These are phyloP conservation scores for Phodopus roborovskii DNA, from an alignment of 2,113 vertebrate genomes.

Conservation along the genomic window DNA sequence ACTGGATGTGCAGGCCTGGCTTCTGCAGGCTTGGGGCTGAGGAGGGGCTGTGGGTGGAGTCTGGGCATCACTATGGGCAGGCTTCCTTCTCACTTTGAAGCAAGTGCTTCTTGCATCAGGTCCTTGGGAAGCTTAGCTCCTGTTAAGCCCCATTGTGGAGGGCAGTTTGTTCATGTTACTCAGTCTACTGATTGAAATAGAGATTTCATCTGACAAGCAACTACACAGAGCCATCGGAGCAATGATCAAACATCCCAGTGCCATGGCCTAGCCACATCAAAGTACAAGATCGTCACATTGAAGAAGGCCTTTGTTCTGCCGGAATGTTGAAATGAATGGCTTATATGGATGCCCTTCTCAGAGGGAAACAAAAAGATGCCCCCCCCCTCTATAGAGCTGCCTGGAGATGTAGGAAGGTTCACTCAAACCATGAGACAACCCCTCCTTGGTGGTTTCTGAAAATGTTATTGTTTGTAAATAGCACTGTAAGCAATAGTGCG, in stretches of 20 bases:
- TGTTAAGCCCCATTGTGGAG: background rate
- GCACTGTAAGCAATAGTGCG: background rate
- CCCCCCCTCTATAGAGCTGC: rapidly evolving
- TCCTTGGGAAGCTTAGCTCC: background rate
- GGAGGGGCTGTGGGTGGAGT: background rate
- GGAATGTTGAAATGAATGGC: background rate
- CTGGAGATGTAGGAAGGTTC: background rate
- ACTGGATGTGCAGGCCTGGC: background rate
- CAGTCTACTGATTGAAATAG: no score
- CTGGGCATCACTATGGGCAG: background rate
- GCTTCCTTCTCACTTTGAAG: background rate
- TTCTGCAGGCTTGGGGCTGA: background rate
- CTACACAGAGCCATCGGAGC: background rate
- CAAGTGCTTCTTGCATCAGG: background rate
- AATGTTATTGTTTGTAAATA: background rate
- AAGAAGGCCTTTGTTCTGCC: background rate
- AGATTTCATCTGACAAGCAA: background rate
- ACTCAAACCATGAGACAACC: background rate
- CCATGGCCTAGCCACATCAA: background rate
- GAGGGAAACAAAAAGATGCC: rapidly evolving
- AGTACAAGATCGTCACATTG: rapidly evolving
- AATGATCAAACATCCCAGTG: background rate
- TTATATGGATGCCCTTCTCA: rapidly evolving
- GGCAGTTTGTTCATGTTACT: background rate
- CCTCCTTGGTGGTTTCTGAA: background rate